Conservation (phyloP, 2,888 invertebrate species). For the Thera obeliscata region DNA sequence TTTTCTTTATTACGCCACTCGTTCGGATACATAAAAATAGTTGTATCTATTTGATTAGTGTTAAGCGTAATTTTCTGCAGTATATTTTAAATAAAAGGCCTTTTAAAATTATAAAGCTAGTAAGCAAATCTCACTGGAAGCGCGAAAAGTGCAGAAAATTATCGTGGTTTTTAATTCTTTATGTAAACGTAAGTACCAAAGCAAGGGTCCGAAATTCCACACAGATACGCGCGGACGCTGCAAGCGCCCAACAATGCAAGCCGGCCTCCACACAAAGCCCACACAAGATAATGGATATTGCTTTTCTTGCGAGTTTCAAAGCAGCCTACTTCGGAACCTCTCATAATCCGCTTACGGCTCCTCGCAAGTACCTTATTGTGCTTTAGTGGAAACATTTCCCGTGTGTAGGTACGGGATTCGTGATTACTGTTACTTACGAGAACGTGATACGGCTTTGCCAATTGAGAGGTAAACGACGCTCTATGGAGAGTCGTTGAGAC, state of each 20-base stretch:
- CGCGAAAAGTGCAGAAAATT: slow-evolving; percentile 5
- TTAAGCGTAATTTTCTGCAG: background rate
- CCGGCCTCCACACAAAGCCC: slow-evolving; percentile 69
- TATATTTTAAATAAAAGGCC: background rate
- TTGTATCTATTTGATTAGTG: too few relatives aligned
- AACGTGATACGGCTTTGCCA: slow-evolving; percentile 57
- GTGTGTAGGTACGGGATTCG: slow-evolving; percentile 55
- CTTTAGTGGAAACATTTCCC: slow-evolving; percentile 75
- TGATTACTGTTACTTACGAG: slow-evolving; percentile 55
- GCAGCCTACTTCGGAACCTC: slow-evolving; percentile 81
- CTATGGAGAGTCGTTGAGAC: slow-evolving; percentile 35
- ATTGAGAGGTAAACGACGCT: slow-evolving; percentile 47
- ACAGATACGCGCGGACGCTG: slow-evolving; percentile 59
- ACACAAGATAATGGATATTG: slow-evolving; percentile 82
- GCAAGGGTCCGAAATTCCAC: slow-evolving; percentile 49
- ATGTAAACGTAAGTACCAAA: slow-evolving; percentile 45
- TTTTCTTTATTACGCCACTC: too few relatives aligned
- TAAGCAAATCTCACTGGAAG: background rate
- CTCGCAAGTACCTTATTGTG: slow-evolving; percentile 75
- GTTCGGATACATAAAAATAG: too few relatives aligned
- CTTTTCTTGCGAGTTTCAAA: slow-evolving; percentile 82
- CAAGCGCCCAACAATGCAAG: slow-evolving; percentile 68
- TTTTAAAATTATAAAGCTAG: background rate
- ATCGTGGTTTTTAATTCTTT: slow-evolving; percentile 46
- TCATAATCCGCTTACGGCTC: slow-evolving; percentile 81